A percentile compares a stretch with the other conserved stretches of the same genome.
Evolutionary conservation across 2,797 vertebrate genomes (phyloP).

Genomic region (Columba guinea): DNA sequence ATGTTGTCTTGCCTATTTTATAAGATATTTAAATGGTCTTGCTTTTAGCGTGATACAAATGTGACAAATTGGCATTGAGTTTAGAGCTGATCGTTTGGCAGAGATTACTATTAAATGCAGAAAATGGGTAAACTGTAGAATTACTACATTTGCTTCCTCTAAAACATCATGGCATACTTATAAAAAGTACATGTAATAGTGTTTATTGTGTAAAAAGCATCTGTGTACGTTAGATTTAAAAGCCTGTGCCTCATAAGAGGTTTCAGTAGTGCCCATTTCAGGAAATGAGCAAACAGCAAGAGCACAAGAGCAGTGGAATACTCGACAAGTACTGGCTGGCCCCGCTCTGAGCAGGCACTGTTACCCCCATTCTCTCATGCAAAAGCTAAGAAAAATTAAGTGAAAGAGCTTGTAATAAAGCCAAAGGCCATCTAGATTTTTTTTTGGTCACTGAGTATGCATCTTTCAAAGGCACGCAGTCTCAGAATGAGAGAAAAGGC

Average conservation of each 20-base stretch:
- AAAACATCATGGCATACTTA: not conserved
- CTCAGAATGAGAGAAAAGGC: not conserved
- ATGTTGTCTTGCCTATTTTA: not conserved
- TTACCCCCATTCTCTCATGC: not conserved
- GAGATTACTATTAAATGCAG: not conserved
- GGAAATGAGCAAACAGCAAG: not conserved
- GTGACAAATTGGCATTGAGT: not conserved
- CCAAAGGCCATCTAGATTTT: not conserved
- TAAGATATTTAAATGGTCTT: not conserved
- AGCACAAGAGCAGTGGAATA: not conserved
- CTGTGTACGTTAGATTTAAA: not conserved
- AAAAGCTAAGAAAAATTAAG: not conserved
- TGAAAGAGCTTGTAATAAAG: not conserved
- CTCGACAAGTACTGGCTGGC: not conserved
- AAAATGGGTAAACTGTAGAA: not conserved
- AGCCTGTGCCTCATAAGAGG: not conserved
- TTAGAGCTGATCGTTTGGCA: not conserved
- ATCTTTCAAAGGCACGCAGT: not conserved
- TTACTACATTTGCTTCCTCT: not conserved
- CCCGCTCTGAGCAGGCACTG: not conserved
- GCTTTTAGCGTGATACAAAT: not conserved
- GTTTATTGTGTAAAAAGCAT: not conserved
- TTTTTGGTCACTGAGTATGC: not conserved
- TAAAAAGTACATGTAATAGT: not conserved
- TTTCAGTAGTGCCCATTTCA: not conserved